Percentiles rank a stretch among this genome's conserved stretches.
These are phyloP conservation scores for Caenorhabditis afra DNA, from an alignment of 2,888 invertebrate genomes.

Conservation along the genomic window DNA sequence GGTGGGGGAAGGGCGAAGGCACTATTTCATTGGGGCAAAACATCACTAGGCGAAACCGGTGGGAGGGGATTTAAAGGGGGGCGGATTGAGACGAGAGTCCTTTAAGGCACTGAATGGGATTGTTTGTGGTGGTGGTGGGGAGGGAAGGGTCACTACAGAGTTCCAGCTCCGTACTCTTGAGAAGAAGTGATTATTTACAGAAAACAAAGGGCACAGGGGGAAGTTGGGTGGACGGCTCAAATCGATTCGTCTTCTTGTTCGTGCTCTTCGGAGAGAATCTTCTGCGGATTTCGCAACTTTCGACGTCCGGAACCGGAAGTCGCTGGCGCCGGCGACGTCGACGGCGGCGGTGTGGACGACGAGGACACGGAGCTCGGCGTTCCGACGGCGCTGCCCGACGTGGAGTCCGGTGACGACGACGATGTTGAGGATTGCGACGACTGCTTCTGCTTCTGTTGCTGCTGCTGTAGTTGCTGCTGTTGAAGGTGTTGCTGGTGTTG, in stretches of 20 bases:
- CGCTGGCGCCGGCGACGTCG: conserved; percentile 1
- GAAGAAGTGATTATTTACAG: conserved; percentile 11
- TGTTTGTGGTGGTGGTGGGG: too few relatives aligned
- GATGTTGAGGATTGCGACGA: background rate
- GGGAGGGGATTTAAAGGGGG: conserved; percentile 4
- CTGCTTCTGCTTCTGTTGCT: background rate
- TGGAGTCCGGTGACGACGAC: background rate
- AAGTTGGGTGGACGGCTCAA: background rate
- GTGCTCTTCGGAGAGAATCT: conserved; percentile 14
- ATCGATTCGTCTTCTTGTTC: background rate
- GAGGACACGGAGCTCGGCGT: conserved; percentile 8
- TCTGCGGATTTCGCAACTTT: conserved; percentile 38
- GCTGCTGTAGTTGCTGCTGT: background rate
- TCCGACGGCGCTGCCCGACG: conserved; percentile 20
- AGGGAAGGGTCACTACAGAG: too few relatives aligned
- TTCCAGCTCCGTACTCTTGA: too few relatives aligned
- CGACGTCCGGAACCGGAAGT: conserved; percentile 35
- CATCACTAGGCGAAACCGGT: conserved; percentile 49
- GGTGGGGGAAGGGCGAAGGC: conserved; percentile 16
- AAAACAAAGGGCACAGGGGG: background rate
- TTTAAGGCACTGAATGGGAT: background rate
- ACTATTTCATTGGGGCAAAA: conserved; percentile 3
- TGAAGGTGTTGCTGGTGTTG: conserved; percentile 7
- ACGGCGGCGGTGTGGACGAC: conserved; percentile 7
- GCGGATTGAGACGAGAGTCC: too few relatives aligned